Conservation (phyloP, 2,113 vertebrate species). For the Nannospalax galili region DNA sequence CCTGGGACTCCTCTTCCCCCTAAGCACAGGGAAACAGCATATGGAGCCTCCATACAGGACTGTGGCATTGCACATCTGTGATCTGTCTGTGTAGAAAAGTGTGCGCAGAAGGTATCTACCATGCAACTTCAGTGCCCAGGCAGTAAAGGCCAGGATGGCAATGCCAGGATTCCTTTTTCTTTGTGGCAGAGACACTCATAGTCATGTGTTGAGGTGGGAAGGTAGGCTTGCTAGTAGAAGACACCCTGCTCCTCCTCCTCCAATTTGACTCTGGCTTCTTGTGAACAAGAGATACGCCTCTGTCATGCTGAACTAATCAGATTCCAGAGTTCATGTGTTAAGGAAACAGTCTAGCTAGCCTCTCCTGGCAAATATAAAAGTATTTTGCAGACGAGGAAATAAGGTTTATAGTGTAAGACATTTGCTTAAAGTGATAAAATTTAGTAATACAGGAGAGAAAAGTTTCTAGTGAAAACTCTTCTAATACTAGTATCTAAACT, state of each 20-base stretch:
- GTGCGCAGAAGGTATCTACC: background rate
- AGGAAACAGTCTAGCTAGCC: background rate
- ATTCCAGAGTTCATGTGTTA: conserved; percentile 1
- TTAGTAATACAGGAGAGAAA: background rate
- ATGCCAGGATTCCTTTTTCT: background rate
- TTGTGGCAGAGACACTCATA: background rate
- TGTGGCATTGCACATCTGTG: accelerated
- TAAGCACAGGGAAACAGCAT: background rate
- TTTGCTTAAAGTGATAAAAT: background rate
- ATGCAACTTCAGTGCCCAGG: background rate
- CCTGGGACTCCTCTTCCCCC: background rate
- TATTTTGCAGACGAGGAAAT: background rate
- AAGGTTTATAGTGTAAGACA: background rate
- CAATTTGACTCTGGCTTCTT: background rate
- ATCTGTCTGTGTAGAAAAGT: background rate
- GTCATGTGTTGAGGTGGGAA: background rate
- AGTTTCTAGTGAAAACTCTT: background rate
- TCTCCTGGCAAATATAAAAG: background rate
- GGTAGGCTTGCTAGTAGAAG: background rate
- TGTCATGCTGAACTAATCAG: background rate
- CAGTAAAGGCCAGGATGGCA: background rate
- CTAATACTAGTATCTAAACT: background rate
- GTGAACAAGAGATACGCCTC: background rate
- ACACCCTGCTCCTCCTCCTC: background rate
- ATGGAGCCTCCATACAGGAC: background rate